These are phyloP conservation scores for Caranx ignobilis DNA, from an alignment of 2,113 vertebrate genomes.

Conservation along the genomic window DNA sequence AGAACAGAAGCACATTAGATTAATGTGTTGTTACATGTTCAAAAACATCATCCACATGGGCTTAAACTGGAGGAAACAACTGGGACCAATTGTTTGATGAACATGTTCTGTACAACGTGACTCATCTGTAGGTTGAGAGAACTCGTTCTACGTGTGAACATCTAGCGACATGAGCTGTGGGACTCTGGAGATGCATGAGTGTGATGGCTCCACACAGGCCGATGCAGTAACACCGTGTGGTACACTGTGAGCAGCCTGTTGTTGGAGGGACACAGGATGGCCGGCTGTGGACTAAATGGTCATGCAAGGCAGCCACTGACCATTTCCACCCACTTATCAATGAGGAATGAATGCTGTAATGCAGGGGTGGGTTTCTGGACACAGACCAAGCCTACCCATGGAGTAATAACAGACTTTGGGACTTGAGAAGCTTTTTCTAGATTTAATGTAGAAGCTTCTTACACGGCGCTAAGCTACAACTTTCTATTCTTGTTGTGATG, in stretches of 20 bases:
- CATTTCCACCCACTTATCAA: conserved; percentile 50
- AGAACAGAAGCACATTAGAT: neutral
- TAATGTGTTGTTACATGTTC: neutral
- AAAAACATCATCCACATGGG: neutral
- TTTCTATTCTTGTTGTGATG: neutral
- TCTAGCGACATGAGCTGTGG: conserved; percentile 19
- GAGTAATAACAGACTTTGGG: conserved; percentile 11
- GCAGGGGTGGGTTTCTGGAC: conserved; percentile 35
- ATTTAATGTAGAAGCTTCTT: conserved; percentile 25
- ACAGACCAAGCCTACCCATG: conserved; percentile 12
- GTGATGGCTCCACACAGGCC: conserved; percentile 28
- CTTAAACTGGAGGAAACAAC: neutral
- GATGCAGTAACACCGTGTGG: conserved; percentile 20
- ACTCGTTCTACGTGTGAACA: neutral
- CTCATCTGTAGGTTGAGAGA: neutral
- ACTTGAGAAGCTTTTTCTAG: conserved; percentile 42
- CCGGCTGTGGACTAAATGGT: conserved; percentile 63
- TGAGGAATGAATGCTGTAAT: conserved; percentile 64
- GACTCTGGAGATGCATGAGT: conserved; percentile 9
- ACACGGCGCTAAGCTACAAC: conserved; percentile 12
- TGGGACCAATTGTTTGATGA: neutral
- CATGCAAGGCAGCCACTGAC: conserved; percentile 43
- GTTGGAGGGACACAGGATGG: conserved; percentile 59
- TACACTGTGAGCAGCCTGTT: conserved; percentile 47
- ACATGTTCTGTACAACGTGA: neutral